Base-by-base conservation (phyloP, 2,797 vertebrate genomes). In the Pachyuromys duprasi region DNA sequence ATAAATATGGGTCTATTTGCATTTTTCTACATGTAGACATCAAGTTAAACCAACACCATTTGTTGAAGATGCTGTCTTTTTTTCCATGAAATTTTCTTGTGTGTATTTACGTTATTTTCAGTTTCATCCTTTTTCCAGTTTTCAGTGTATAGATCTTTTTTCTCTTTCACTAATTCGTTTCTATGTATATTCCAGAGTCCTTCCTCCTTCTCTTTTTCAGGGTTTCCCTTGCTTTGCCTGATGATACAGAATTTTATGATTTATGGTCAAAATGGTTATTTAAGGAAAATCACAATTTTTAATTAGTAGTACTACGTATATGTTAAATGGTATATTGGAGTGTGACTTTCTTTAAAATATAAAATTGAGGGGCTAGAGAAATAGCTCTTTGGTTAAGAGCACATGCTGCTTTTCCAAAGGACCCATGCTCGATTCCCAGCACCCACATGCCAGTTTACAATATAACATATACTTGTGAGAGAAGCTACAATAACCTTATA, bases 181-280 rank as follows among this genome's bases (percentile, higher is more conserved):
- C 15, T 57, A 7, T 53, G n/a, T 60, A 13, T 39, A 84, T 39
- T 36, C 70, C 20, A 72, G 36, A 72, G 39, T 72, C 36, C 70
- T 57, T 57, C 55, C 17, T 57, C 3, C 17, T 15, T 57, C 17
- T 57, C 17, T 57, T 18, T 57, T 74, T 74, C 39, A 11, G 36
- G 11, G 39, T 42, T 74, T 36, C 70, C 20, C 36, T 42, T 4
- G 36, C 39, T 42, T 42, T 42, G 39, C 20, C 36, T 22, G 24
- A 3, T 93, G 15, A 45, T 93, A 62, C 22, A 93, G 62, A 74
- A 15, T 91, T 86, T 69, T 67, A 67, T 84, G 82, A 49, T 67
- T 84, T 84, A 81, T 92, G 3, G 55, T 92, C 45, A 90, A 96
- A 92, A 80, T 96, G 45, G 60, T 57, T 82, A 42, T 93, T 83